These are phyloP conservation scores for Condylura cristata DNA, from an alignment of 2,113 vertebrate species.

Conservation along the genomic window DNA sequence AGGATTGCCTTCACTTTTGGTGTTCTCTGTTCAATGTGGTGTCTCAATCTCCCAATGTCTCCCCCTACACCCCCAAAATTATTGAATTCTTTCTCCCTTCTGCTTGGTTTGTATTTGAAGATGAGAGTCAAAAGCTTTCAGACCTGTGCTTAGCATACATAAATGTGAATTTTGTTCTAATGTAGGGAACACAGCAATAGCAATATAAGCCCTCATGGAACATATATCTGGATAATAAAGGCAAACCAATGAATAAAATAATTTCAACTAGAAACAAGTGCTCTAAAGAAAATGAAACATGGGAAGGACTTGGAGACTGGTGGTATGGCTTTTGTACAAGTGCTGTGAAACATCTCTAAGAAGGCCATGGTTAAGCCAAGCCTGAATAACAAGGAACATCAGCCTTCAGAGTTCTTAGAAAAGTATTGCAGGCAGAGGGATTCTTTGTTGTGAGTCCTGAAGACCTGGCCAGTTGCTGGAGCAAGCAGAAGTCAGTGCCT, in stretches of 20 bases:
- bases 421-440: neutral
- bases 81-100: neutral
- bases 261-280: neutral
- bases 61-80: too few relatives aligned
- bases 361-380: neutral
- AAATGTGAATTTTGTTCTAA: neutral
- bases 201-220: neutral
- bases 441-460: neutral
- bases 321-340: neutral
- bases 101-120: neutral
- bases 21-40: neutral
- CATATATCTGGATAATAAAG: neutral
- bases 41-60: neutral
- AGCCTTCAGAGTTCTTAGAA: neutral
- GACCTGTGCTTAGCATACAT: neutral
- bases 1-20: neutral
- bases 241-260: neutral
- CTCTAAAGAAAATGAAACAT: neutral
- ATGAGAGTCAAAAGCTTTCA: neutral
- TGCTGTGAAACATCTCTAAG: neutral
- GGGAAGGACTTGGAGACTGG: neutral
- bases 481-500: too few relatives aligned
- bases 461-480: neutral
- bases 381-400: too few relatives aligned
- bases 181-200: neutral